Evolutionary conservation across 2,797 vertebrate species (phyloP), one percentile per base, ranked within the genome.

Genomic region (Euphonia xanthogaster): DNA sequence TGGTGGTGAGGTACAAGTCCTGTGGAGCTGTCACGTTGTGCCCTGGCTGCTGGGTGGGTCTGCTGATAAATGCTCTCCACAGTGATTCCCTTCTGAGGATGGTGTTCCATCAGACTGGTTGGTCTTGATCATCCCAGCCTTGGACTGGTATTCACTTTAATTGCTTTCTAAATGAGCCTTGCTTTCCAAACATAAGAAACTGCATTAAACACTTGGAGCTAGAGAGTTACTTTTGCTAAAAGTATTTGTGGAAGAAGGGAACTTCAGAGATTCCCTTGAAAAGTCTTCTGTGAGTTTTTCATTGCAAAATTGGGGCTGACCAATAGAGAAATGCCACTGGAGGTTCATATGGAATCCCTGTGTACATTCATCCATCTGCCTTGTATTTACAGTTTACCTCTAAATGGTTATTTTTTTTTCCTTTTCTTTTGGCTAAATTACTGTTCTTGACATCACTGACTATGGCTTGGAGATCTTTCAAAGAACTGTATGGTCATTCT

Each of bases 21-120:
- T 42, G 19, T 3, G 3, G 17, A 45, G 44, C 60, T 21, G 28
- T 54, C 75, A 10, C 0, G 0, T 33, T 78, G n/a, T 60, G 74
- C 39, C 50, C 42, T 31, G 13, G 42, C 7, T 65, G 33, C 44
- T 2, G 1, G 22, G 5, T 10, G 14, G 25, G 28, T 73, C 76
- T 48, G 11, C 16, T 2, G 5, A 16, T 5, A 40, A 73, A 39
- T 7, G 8, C 30, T 61, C 19, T 61, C 16, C 31, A 6, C 18
- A 27, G 23, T 7, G 12, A 9, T 45, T 77, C 30, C 47, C 35
- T 72, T 68, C 39, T 62, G 62, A 12, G 20, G 35, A 12, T 50
- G 47, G 5, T 51, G 21, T 35, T 82, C 16, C 12, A 4, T 33
- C 14, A 48, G 31, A 40, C 27, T 30, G 30, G 10, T 14, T 84